Evolutionary conservation across 2,888 invertebrate species (phyloP).

Genomic region (Cetonia aurata): DNA sequence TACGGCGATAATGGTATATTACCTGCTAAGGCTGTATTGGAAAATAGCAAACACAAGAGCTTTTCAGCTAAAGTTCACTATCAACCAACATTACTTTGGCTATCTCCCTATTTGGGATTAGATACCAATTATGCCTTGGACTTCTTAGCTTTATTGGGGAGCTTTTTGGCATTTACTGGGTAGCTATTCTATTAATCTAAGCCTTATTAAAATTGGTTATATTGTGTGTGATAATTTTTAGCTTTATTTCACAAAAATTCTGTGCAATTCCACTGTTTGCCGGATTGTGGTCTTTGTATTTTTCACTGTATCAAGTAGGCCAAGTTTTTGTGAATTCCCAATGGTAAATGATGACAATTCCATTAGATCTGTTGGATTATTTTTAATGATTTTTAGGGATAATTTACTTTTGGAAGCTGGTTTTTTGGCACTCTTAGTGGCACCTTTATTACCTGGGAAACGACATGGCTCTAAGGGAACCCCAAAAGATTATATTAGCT

Average conservation of each 20-base stretch:
- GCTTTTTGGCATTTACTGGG: slow-evolving; percentile 76
- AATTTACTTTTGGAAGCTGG: slow-evolving; percentile 80
- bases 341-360: slow-evolving; percentile 70
- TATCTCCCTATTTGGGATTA: slow-evolving; percentile 75
- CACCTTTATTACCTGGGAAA: slow-evolving; percentile 71
- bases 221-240: slow-evolving; percentile 55
- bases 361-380: background rate
- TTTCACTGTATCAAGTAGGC: slow-evolving; percentile 81
- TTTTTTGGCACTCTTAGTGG: slow-evolving; percentile 77
- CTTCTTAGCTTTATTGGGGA: slow-evolving; percentile 74
- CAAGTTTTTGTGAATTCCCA: slow-evolving; percentile 81
- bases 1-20: slow-evolving; percentile 82
- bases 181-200: slow-evolving; percentile 56
- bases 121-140: slow-evolving; percentile 78
- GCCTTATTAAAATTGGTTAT: background rate
- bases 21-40: slow-evolving; percentile 70
- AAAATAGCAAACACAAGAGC: slow-evolving; percentile 67
- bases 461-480: slow-evolving; percentile 65
- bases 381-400: slow-evolving; percentile 70
- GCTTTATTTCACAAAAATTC: slow-evolving; percentile 73
- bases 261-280: slow-evolving; percentile 74
- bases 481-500: slow-evolving; percentile 70
- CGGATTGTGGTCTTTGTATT: slow-evolving; percentile 77
- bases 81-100: slow-evolving; percentile 76
- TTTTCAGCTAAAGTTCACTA: slow-evolving; percentile 71